These are phyloP conservation scores for Agrilus biguttatus DNA, from an alignment of 2,888 invertebrate genomes.

Conservation along the genomic window DNA sequence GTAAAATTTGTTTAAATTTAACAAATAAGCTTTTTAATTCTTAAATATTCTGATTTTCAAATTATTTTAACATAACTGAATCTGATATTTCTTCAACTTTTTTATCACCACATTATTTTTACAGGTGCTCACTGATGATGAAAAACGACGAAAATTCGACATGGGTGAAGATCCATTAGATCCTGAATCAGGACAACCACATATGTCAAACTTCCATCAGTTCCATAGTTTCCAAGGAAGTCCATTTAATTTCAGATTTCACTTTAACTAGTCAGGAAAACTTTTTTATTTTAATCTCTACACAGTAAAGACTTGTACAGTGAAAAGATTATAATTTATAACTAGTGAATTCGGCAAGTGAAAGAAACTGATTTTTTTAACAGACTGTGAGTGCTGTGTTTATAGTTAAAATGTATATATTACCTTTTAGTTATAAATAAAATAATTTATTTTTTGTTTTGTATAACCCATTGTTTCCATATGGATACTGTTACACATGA, in stretches of 20 bases:
- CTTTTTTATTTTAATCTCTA: not conserved
- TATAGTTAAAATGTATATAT: not conserved
- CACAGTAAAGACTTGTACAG: not conserved
- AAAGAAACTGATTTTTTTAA: not conserved
- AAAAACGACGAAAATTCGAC: constrained; percentile 90
- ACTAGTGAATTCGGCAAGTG: no score
- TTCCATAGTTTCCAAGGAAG: constrained; percentile 62
- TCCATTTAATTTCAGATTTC: constrained; percentile 94
- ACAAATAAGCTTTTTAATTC: no score
- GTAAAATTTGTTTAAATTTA: no score
- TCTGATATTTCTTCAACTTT: no score
- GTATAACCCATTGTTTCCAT: no score
- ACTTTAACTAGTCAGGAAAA: constrained; percentile 59
- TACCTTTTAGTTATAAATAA: not conserved
- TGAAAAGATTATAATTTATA: not conserved
- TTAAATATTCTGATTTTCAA: no score
- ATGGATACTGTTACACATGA: no score
- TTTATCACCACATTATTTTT: constrained; percentile 9
- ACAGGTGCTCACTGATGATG: constrained; percentile 66
- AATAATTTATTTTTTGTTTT: not conserved
- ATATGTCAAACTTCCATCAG: constrained; percentile 67
- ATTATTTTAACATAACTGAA: no score
- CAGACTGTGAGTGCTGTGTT: not conserved
- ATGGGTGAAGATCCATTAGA: constrained; percentile 93
- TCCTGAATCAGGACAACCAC: constrained; percentile 63